Conservation (phyloP, 2,113 vertebrate genomes). For the Myiagra hebetior region DNA sequence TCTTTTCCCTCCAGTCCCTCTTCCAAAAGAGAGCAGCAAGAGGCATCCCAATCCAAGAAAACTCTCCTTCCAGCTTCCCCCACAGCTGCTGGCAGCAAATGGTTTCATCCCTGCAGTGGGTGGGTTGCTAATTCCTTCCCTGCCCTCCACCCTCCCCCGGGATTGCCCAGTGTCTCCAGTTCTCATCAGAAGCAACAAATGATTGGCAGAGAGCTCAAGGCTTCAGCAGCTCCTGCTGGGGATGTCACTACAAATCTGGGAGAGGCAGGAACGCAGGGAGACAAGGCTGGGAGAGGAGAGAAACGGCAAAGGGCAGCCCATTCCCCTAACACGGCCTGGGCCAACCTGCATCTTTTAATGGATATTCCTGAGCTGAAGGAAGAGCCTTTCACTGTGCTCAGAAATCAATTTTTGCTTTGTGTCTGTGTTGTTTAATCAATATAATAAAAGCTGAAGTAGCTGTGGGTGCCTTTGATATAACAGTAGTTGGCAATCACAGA, state of each 20-base stretch:
- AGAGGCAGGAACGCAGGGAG: neutral
- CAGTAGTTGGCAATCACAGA: neutral
- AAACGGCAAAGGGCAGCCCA: neutral
- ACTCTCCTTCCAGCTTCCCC: neutral
- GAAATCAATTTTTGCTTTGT: neutral
- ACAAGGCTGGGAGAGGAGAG: neutral
- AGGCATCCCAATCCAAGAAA: neutral
- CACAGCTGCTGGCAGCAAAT: neutral
- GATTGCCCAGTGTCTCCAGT: neutral
- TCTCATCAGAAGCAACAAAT: neutral
- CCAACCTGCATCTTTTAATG: neutral
- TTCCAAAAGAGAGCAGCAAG: neutral
- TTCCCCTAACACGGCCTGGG: neutral
- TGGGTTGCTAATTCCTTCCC: neutral
- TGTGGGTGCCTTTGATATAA: neutral
- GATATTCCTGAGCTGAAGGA: neutral
- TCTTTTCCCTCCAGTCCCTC: neutral
- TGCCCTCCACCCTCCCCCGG: neutral
- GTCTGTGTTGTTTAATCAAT: neutral
- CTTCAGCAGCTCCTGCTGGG: neutral
- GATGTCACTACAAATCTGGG: neutral
- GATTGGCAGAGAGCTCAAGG: neutral
- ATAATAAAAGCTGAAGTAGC: neutral
- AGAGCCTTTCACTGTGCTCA: neutral
- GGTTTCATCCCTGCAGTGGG: neutral